phyloP scores from a whole-genome alignment of 2,888 invertebrate species.

The Antheraea yamamai region DNA sequence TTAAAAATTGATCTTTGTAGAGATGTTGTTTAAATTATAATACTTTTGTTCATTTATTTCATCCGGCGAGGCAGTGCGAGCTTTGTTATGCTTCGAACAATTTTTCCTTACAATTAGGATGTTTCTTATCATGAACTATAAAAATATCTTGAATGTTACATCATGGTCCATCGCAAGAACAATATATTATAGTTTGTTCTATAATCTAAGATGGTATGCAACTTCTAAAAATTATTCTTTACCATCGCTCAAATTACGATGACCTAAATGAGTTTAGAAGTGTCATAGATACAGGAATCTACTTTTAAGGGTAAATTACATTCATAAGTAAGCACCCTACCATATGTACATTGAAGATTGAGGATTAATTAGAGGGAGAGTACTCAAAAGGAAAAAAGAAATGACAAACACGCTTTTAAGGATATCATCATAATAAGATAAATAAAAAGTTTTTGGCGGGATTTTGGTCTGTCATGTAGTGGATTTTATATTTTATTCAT shows the following conservation, averaged over 20 bases:
- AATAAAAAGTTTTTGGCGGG: no score
- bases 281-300: neutral
- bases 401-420: neutral
- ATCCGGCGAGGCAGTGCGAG: neutral
- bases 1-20: slow-evolving; percentile 6
- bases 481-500: no score
- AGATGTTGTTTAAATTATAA: neutral
- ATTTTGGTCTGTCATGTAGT: no score
- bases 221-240: neutral
- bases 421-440: no score
- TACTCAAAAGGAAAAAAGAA: neutral
- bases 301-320: neutral
- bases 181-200: neutral
- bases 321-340: neutral
- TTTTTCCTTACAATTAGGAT: neutral
- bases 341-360: neutral
- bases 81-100: neutral
- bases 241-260: neutral
- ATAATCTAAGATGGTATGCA: neutral
- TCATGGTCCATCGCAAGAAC: neutral
- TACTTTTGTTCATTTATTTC: neutral
- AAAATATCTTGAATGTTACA: neutral
- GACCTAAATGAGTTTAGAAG: neutral
- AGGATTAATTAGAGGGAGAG: neutral
- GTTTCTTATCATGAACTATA: neutral